Evolutionary conservation across 2,888 invertebrate genomes (phyloP), one percentile per base, ranked within the genome.

Genomic region (Nematopogon swammerdamellus): DNA sequence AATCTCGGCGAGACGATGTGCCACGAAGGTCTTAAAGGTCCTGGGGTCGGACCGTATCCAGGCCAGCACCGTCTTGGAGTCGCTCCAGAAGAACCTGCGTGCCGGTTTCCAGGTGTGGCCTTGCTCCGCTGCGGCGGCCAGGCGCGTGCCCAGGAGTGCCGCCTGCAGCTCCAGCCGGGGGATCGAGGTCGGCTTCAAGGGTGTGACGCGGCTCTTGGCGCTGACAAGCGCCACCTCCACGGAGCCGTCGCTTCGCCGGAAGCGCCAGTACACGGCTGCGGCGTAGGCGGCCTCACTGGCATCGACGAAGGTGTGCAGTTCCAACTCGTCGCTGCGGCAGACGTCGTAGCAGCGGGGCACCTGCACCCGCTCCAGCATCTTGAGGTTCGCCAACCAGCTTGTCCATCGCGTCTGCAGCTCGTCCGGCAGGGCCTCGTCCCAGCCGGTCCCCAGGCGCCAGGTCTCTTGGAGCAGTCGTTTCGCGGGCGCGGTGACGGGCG

Each of bases 261-360:
- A 18, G 14, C 58, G 53, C 46, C 56, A 54, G 47, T 59, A 60
- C 0, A 51, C 51, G n/a, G 56, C 55, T 10, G 56, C 51, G 5
- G 55, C 53, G 52, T 54, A 56, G 6, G 58, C 57, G 18, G 52
- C 20, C 45, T 55, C 53, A 46, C 60, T 56, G 8, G 58, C 58
- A 45, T 60, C 59, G 44, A 57, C 53, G 44, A 59, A 61, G 1
- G 55, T 49, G 48, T 60, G 59, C 25, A 25, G 25, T 8, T 25
- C 25, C 25, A 25, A 4, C 5, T 59, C 44, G 47, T 60, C 55
- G 10, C 47, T 36, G 25, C 25, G 25, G 2, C 52, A 20, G 5
- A 44, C 8, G 18, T 47, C 42, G n/a, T 46, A 44, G 45, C 50
- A 43, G 6, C 52, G 11, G 43, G 49, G 50, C 19, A 56, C 17